These are phyloP conservation scores for Varroa destructor DNA, from an alignment of 1,140 invertebrate species.

Conservation along the genomic window DNA sequence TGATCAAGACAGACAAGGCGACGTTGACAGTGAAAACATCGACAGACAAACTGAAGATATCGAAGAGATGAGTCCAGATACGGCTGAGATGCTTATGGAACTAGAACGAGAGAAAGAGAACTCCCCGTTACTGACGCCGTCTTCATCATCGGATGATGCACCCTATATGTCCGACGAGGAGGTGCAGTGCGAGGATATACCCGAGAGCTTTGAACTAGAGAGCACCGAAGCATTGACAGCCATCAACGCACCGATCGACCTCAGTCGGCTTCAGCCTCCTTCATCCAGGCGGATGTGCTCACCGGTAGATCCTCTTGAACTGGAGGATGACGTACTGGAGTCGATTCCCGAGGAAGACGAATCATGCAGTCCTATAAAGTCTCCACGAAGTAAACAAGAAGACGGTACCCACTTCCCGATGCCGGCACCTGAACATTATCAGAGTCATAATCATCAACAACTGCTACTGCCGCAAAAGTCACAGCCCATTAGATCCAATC, in stretches of 20 bases:
- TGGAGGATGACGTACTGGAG: conserved; percentile 20
- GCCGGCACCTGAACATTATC: conserved; percentile 15
- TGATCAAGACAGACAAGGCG: too few relatives aligned
- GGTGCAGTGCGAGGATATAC: conserved; percentile 27
- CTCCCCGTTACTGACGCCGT: conserved; percentile 15
- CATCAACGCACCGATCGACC: not conserved
- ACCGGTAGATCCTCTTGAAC: conserved; percentile 9
- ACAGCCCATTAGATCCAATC: too few relatives aligned
- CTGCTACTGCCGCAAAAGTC: not conserved
- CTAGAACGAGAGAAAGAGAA: not conserved
- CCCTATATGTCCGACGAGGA: conserved; percentile 24
- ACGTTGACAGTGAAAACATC: too few relatives aligned
- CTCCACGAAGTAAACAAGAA: not conserved
- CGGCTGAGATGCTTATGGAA: too few relatives aligned
- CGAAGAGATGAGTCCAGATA: too few relatives aligned
- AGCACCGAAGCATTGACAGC: not conserved
- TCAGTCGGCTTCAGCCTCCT: conserved; percentile 17
- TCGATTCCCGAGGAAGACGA: conserved; percentile 27
- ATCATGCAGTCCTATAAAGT: conserved; percentile 25
- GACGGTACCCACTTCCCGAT: conserved; percentile 21
- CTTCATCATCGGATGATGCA: conserved; percentile 23
- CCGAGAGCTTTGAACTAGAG: conserved; percentile 23
- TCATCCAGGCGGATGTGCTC: conserved; percentile 15
- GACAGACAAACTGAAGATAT: too few relatives aligned
- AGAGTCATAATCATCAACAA: not conserved